These are phyloP conservation scores for Melanophora roralis DNA, from an alignment of 2,888 invertebrate species.

Conservation along the genomic window DNA sequence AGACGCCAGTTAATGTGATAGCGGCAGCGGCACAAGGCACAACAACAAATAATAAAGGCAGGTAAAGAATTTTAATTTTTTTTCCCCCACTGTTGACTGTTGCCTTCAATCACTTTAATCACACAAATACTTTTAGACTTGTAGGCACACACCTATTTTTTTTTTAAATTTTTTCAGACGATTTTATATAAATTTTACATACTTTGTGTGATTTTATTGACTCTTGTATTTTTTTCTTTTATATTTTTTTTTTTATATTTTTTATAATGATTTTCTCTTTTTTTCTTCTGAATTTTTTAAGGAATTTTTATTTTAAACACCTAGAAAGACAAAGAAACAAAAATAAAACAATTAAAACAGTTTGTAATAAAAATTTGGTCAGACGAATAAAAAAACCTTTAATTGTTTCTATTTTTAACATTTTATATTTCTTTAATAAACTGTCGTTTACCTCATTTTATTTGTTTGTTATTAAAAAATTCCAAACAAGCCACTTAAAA, in stretches of 20 bases:
- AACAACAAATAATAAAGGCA: slow-evolving; percentile 33
- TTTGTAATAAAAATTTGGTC: slow-evolving; percentile 19
- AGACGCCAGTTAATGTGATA: background rate
- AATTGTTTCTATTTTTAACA: slow-evolving; percentile 2
- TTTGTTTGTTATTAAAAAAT: background rate
- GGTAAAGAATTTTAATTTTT: slow-evolving; percentile 54
- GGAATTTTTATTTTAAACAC: slow-evolving; percentile 46
- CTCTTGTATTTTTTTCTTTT: slow-evolving; percentile 3
- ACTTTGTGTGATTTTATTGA: slow-evolving; percentile 1
- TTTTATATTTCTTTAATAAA: slow-evolving; percentile 31
- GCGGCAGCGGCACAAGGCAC: slow-evolving; percentile 5
- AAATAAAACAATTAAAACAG: background rate
- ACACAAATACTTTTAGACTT: slow-evolving; percentile 4
- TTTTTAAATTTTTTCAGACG: background rate
- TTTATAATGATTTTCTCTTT: slow-evolving; percentile 6
- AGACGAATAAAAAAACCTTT: background rate
- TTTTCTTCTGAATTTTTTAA: background rate
- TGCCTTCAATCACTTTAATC: slow-evolving; percentile 41
- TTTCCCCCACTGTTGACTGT: background rate
- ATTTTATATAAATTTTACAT: slow-evolving; percentile 37
- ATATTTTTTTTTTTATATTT: slow-evolving; percentile 18
- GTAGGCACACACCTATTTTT: slow-evolving; percentile 41
- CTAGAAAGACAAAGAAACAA: slow-evolving; percentile 37
- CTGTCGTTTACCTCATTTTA: slow-evolving; percentile 4
- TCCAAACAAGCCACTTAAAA: background rate